phyloP scores from a whole-genome alignment of 2,113 vertebrate species.

The Ancistrus triradiatus region DNA sequence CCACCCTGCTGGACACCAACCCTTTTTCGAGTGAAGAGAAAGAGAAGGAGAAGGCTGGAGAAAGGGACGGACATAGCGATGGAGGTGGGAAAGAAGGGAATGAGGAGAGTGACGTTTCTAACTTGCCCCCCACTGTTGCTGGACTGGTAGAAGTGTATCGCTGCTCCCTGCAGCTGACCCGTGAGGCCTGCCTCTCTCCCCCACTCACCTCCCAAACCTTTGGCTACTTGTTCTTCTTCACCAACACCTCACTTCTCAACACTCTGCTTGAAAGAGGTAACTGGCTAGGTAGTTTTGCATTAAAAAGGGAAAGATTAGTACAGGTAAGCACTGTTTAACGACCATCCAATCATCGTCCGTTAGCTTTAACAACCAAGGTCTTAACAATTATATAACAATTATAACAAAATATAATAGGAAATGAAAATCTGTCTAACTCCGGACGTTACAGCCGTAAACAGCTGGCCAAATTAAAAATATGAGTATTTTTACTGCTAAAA shows the following conservation, averaged over 20 bases:
- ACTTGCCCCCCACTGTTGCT: slow-evolving; percentile 76
- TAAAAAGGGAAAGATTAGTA: too few relatives aligned
- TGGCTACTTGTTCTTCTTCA: slow-evolving; percentile 92
- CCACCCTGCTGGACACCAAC: slow-evolving; percentile 84
- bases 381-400: too few relatives aligned
- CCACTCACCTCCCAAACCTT: slow-evolving; percentile 90
- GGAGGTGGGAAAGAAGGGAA: slow-evolving; percentile 47
- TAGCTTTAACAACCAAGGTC: too few relatives aligned
- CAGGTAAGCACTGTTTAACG: too few relatives aligned
- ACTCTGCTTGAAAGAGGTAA: slow-evolving; percentile 88
- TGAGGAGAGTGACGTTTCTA: slow-evolving; percentile 66
- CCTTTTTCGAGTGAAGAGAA: slow-evolving; percentile 77
- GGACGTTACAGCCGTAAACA: too few relatives aligned
- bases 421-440: too few relatives aligned
- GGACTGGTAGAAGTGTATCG: slow-evolving; percentile 83
- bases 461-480: too few relatives aligned
- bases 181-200: slow-evolving; percentile 79
- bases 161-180: slow-evolving; percentile 77
- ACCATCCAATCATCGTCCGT: too few relatives aligned
- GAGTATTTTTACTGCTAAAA: too few relatives aligned
- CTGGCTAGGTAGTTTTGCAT: too few relatives aligned
- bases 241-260: slow-evolving; percentile 90
- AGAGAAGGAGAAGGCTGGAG: slow-evolving; percentile 58
- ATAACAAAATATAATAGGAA: too few relatives aligned
- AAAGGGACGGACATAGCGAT: slow-evolving; percentile 42